Conservation (phyloP, 2,113 vertebrate genomes). For the Melozone crissalis region DNA sequence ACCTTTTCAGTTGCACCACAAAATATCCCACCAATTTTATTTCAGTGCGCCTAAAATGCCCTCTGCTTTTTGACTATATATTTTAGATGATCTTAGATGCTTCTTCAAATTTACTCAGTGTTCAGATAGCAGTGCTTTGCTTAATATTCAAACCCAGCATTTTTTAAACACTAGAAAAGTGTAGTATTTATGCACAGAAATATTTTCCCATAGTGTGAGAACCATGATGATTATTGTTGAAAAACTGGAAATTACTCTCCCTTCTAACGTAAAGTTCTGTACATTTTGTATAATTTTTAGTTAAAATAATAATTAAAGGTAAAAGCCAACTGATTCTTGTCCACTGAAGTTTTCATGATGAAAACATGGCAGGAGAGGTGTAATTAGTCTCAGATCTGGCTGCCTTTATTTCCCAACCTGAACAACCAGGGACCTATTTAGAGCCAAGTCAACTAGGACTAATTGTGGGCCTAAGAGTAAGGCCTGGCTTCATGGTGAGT, state of each 20-base stretch:
- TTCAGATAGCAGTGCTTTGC: not conserved
- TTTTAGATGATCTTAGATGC: not conserved
- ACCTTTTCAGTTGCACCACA: not conserved
- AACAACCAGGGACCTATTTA: not conserved
- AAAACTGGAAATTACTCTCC: not conserved
- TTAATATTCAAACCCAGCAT: not conserved
- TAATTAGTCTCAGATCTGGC: not conserved
- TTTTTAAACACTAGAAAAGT: not conserved
- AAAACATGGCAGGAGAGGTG: not conserved
- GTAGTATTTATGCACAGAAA: not conserved
- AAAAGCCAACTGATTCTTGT: not conserved
- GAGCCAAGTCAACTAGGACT: not conserved
- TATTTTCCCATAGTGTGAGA: not conserved
- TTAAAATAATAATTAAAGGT: not conserved
- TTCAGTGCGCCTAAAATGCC: not conserved
- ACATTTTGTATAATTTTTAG: not conserved
- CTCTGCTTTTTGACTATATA: not conserved
- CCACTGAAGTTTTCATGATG: not conserved
- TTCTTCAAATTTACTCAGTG: not conserved
- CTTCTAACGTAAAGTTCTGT: not conserved
- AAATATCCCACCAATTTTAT: not conserved
- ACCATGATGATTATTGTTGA: not conserved
- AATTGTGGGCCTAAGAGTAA: not conserved
- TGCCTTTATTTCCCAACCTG: not conserved
- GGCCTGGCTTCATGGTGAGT: not conserved